Evolutionary conservation across 2,888 invertebrate genomes (phyloP).

Genomic region (Ochropacha duplaris): DNA sequence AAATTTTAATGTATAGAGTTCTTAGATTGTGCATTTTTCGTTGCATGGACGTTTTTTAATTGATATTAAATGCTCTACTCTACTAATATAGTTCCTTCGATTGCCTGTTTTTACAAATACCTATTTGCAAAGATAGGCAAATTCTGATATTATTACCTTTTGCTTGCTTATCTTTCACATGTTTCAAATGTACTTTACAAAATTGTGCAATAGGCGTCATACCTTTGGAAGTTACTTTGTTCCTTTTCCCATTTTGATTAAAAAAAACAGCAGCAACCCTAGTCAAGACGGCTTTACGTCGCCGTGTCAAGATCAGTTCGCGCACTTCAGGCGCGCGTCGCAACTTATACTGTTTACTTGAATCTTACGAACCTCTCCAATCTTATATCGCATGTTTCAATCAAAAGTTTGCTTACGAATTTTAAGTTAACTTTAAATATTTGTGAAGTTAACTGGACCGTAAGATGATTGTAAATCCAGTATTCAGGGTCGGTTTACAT

Average conservation of each 20-base stretch:
- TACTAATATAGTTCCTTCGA: too few species aligned
- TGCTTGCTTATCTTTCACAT: too few species aligned
- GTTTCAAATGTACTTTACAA: too few species aligned
- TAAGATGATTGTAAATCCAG: background rate
- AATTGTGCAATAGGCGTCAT: too few species aligned
- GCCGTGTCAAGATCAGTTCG: conserved; percentile 41
- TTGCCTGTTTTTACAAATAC: too few species aligned
- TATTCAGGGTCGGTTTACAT: background rate
- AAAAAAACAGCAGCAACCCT: background rate
- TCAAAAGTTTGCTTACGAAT: background rate
- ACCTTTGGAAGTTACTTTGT: background rate
- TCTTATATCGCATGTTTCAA: background rate
- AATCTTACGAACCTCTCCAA: background rate
- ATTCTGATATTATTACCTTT: too few species aligned
- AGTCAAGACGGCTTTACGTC: conserved; percentile 6
- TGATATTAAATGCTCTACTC: too few species aligned
- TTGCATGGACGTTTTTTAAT: too few species aligned
- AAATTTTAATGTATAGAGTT: too few species aligned
- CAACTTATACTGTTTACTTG: conserved; percentile 17
- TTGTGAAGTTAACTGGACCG: background rate
- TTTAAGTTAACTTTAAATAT: background rate
- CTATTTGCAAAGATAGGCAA: too few species aligned
- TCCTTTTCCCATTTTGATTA: background rate
- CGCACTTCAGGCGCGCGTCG: conserved; percentile 23
- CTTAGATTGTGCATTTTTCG: too few species aligned